A percentile compares a stretch with the other conserved stretches of the same genome.
Conservation (phyloP, 2,888 invertebrate species). For the Caenorhabditis plicata region DNA sequence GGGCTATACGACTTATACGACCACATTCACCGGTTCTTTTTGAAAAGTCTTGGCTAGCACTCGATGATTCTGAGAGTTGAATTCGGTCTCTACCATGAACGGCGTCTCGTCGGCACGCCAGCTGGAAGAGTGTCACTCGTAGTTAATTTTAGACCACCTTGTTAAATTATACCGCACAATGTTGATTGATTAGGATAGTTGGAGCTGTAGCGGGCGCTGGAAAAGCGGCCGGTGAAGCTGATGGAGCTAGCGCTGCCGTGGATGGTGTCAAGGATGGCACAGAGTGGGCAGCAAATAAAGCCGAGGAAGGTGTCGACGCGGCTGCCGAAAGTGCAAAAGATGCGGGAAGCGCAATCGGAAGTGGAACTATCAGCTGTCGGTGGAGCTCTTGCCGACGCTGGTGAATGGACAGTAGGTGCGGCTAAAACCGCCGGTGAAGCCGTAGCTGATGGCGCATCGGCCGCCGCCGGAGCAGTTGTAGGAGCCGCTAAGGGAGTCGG, state of each 20-base stretch:
- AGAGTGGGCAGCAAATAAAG: slow-evolving; percentile 2
- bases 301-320: slow-evolving; percentile 10
- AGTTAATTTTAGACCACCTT: no score
- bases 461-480: slow-evolving; percentile 16
- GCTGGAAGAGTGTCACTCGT: no score
- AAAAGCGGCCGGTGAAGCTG: slow-evolving; percentile 12
- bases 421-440: no score
- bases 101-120: no score
- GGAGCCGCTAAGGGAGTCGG: slow-evolving; percentile 19
- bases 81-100: no score
- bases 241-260: slow-evolving; percentile 4
- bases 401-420: neutral
- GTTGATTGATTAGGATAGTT: no score
- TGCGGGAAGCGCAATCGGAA: slow-evolving; percentile 16
- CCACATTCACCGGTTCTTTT: no score
- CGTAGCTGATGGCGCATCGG: no score
- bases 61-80: no score
- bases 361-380: slow-evolving; percentile 8
- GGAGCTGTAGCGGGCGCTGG: neutral
- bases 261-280: slow-evolving; percentile 4
- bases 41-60: no score
- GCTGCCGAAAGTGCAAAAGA: neutral
- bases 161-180: no score
- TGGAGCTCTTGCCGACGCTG: slow-evolving; percentile 3
- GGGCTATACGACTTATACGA: no score